Evolutionary conservation across 2,797 vertebrate genomes (phyloP).

Genomic region (Brachyrhaphis roseni): DNA sequence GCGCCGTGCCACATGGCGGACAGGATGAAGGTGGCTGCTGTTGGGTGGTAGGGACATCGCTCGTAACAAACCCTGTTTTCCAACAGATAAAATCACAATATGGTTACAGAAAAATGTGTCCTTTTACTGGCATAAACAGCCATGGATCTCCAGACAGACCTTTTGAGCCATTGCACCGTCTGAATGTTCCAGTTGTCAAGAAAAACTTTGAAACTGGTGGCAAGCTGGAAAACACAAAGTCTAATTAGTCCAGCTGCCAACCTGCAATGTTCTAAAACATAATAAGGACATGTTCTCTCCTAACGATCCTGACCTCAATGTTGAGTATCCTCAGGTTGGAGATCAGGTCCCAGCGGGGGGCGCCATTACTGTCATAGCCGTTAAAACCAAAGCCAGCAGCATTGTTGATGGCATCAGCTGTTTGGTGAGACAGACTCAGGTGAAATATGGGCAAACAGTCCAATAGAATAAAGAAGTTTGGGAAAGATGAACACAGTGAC

Average conservation of each 20-base stretch:
- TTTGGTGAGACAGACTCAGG: neutral
- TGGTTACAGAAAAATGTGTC: neutral
- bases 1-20: slow-evolving; percentile 99
- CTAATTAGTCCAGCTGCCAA: neutral
- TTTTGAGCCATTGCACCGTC: slow-evolving; percentile 98
- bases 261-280: neutral
- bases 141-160: slow-evolving; percentile 61
- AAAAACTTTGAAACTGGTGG: slow-evolving; percentile 99
- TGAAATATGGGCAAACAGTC: neutral
- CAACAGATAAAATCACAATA: neutral
- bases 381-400: slow-evolving; percentile 98
- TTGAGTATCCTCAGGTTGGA: slow-evolving; percentile 95
- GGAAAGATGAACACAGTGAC: slow-evolving; percentile 43
- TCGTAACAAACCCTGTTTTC: slow-evolving; percentile 93
- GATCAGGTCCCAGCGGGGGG: slow-evolving; percentile 90
- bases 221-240: slow-evolving; percentile 81
- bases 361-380: slow-evolving; percentile 93
- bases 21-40: slow-evolving; percentile 94
- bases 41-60: slow-evolving; percentile 89
- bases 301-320: slow-evolving; percentile 86
- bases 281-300: neutral
- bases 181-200: slow-evolving; percentile 99
- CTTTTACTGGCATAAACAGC: neutral
- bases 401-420: slow-evolving; percentile 98
- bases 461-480: neutral